Conservation (phyloP, 2,113 vertebrate genomes). For the Hippocampus zosterae region DNA sequence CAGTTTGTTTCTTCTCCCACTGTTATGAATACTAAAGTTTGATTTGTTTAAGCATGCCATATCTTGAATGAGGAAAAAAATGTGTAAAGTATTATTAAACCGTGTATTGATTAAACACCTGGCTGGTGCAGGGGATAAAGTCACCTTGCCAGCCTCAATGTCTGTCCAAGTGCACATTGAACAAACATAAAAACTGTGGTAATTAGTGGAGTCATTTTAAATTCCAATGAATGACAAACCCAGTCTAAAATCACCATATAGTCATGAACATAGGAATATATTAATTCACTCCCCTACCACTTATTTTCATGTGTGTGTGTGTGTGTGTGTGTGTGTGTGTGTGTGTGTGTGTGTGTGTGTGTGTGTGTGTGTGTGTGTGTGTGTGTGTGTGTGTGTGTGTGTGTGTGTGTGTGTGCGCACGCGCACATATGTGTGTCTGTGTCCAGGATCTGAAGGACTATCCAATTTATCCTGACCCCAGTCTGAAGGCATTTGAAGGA, state of each 20-base stretch:
- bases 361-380: too few species aligned
- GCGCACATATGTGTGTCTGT: not conserved
- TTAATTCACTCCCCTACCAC: not conserved
- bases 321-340: too few species aligned
- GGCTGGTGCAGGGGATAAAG: not conserved
- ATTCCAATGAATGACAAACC: not conserved
- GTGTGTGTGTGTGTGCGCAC: not conserved
- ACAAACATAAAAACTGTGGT: not conserved
- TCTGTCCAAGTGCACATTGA: not conserved
- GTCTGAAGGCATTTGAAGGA: conserved; percentile 92
- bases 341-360: too few species aligned
- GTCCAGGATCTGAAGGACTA: conserved; percentile 89
- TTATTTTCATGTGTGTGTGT: not conserved
- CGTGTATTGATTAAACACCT: not conserved
- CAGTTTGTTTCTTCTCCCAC: not conserved
- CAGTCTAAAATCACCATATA: not conserved
- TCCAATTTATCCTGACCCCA: conserved; percentile 88
- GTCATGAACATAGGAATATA: not conserved
- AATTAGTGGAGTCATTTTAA: not conserved
- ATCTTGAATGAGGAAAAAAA: not conserved
- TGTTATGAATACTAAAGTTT: not conserved
- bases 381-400: not conserved
- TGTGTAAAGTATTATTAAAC: not conserved
- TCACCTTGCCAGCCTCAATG: not conserved
- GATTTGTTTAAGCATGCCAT: not conserved